Conservation (phyloP, 2,797 vertebrate species). For the Cirrhinus molitorella region DNA sequence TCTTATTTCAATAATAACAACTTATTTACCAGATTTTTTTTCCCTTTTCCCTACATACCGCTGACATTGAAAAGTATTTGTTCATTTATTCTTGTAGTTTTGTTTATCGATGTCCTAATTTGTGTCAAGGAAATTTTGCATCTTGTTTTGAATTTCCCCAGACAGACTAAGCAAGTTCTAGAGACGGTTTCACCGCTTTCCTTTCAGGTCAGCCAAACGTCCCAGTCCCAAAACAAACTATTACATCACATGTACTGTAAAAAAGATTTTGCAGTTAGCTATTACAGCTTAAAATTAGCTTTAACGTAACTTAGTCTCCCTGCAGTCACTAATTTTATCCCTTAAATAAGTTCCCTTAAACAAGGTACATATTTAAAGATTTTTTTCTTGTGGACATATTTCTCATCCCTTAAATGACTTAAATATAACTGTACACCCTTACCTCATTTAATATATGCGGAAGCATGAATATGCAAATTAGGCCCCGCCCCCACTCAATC, state of each 20-base stretch:
- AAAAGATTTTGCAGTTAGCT: background rate
- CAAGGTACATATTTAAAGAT: no score
- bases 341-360: no score
- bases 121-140: constrained; percentile 36
- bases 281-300: background rate
- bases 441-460: background rate
- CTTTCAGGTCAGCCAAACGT: background rate
- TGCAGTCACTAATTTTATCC: no score
- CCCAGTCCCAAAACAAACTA: background rate
- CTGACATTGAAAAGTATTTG: constrained; percentile 54
- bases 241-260: background rate
- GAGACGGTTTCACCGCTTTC: background rate
- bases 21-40: constrained; percentile 57
- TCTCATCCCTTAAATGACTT: background rate
- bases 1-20: constrained; percentile 58
- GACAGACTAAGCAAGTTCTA: constrained; percentile 11
- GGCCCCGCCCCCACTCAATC: no score
- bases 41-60: background rate
- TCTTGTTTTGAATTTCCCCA: constrained; percentile 40
- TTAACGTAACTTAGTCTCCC: background rate
- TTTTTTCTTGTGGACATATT: no score
- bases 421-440: background rate
- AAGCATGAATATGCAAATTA: background rate
- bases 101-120: constrained; percentile 26
- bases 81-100: constrained; percentile 17